These are phyloP conservation scores for Baryphthengus martii DNA, from an alignment of 2,113 vertebrate genomes.

Conservation along the genomic window DNA sequence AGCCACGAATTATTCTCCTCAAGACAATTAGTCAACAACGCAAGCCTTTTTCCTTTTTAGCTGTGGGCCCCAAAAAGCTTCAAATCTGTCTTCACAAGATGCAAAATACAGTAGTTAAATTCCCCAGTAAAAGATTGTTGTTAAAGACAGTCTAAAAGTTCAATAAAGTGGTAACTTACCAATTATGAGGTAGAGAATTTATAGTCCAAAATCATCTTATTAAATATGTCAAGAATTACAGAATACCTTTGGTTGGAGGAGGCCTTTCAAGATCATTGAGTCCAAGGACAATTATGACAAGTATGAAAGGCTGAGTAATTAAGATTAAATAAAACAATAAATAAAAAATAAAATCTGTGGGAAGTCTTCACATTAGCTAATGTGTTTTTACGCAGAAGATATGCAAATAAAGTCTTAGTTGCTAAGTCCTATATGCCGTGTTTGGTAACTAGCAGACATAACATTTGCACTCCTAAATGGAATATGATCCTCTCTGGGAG, in stretches of 20 bases:
- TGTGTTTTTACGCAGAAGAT: not conserved
- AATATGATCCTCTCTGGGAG: conserved; percentile 4
- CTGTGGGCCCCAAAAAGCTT: not conserved
- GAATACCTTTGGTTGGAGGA: too few relatives aligned
- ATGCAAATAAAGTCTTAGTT: not conserved
- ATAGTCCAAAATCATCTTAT: not conserved
- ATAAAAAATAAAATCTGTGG: not conserved
- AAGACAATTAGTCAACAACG: not conserved
- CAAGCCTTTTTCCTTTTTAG: not conserved
- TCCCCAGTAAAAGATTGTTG: not conserved
- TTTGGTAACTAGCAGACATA: not conserved
- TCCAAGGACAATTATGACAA: too few relatives aligned
- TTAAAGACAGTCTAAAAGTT: not conserved
- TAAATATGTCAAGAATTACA: not conserved
- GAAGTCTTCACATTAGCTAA: not conserved
- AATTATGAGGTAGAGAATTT: not conserved
- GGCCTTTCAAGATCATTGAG: too few relatives aligned
- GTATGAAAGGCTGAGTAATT: not conserved
- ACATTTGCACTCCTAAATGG: not conserved
- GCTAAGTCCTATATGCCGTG: not conserved
- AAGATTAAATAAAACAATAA: not conserved
- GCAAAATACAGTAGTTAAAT: not conserved
- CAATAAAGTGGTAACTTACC: not conserved
- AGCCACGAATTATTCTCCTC: not conserved
- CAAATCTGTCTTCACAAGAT: not conserved